A percentile compares a stretch with the other conserved stretches of the same genome.
Conservation (phyloP, 2,113 vertebrate species). For the Panurus biarmicus region DNA sequence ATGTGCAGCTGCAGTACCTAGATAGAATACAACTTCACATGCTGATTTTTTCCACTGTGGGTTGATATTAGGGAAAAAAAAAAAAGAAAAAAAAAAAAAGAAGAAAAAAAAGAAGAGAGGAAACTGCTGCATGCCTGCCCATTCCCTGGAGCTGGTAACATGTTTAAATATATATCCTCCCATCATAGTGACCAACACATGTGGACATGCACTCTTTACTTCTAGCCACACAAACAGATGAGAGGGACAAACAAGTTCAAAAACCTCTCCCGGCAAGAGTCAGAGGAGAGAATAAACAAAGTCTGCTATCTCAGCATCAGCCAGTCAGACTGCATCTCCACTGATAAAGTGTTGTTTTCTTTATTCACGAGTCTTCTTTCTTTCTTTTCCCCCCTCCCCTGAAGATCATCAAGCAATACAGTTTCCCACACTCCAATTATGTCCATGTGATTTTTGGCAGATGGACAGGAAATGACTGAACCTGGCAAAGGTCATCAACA, state of each 20-base stretch:
- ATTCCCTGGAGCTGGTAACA: not conserved
- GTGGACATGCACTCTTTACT: not conserved
- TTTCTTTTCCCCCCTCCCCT: slow-evolving; percentile 31
- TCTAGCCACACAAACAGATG: not conserved
- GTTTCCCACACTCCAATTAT: slow-evolving; percentile 80
- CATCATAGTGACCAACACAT: not conserved
- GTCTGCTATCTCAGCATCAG: not conserved
- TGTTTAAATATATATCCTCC: not conserved
- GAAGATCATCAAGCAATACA: slow-evolving; percentile 60
- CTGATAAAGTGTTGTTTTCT: slow-evolving; percentile 14
- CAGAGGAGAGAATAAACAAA: not conserved
- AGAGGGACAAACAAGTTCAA: not conserved
- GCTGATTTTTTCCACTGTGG: not conserved
- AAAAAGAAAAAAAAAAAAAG: too few species aligned
- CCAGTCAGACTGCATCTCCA: not conserved
- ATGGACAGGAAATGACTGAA: slow-evolving; percentile 83
- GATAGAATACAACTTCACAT: not conserved
- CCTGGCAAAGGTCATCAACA: slow-evolving; percentile 67
- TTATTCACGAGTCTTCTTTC: slow-evolving; percentile 53
- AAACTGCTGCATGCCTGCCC: not conserved
- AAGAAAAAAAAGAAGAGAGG: not conserved
- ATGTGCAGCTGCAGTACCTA: not conserved
- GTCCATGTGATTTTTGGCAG: slow-evolving; percentile 85
- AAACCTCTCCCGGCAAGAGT: not conserved
- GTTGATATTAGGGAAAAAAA: not conserved